Conservation (phyloP, 2,888 invertebrate species). For the Acleris cristana region DNA sequence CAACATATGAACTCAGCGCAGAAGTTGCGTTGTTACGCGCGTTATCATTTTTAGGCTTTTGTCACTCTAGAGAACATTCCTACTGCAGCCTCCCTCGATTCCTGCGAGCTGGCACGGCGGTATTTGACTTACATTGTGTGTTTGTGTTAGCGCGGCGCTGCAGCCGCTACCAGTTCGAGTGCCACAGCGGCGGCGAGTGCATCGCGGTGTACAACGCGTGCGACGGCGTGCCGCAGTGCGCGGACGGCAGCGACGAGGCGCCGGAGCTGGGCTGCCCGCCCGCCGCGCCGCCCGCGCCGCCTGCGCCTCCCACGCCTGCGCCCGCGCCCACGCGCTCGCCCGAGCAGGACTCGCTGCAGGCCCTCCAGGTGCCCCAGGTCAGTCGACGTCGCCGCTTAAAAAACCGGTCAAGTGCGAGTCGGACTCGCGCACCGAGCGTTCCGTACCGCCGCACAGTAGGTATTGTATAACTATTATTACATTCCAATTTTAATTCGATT, state of each 20-base stretch:
- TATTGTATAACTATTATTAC: too few relatives aligned
- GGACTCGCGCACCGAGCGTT: too few relatives aligned
- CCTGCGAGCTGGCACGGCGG: too few relatives aligned
- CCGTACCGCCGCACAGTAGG: too few relatives aligned
- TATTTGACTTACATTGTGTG: too few relatives aligned
- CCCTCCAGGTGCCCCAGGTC: conserved; percentile 4
- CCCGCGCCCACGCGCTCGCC: conserved; percentile 32
- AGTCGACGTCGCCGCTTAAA: too few relatives aligned
- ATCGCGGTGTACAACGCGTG: conserved; percentile 98
- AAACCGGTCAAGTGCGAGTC: too few relatives aligned
- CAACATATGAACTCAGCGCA: too few relatives aligned
- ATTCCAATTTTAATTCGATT: too few relatives aligned
- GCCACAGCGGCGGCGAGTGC: conserved; percentile 93
- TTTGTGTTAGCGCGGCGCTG: conserved; percentile 81
- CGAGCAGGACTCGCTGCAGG: conserved; percentile 14
- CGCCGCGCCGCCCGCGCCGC: conserved; percentile 57
- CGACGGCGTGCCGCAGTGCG: conserved; percentile 96
- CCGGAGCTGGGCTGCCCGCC: conserved; percentile 91
- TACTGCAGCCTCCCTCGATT: too few relatives aligned
- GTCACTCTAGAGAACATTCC: background rate
- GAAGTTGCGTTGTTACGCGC: too few relatives aligned
- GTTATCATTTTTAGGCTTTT: too few relatives aligned
- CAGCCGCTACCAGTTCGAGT: conserved; percentile 94
- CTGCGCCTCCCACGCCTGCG: conserved; percentile 42
- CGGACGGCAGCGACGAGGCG: conserved; percentile 96